Base-by-base conservation (phyloP, 2,888 invertebrate species). In the Hydriomena furcata region DNA sequence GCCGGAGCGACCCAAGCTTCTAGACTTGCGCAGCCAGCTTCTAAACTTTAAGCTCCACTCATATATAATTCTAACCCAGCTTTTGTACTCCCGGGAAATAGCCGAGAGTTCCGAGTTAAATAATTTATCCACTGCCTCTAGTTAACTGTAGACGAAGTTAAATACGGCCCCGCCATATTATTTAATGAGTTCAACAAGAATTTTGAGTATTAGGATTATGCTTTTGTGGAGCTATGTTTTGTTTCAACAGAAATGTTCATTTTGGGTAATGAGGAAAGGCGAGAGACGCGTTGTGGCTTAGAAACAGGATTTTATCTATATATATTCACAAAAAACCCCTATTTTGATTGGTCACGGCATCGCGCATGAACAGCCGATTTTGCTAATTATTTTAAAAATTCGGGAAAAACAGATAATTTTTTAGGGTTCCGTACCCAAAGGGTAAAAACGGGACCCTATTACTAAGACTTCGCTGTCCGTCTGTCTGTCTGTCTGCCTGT, bases 1-100 rank as follows among this genome's bases (percentile, higher is more conserved):
- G 44, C 45, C 49, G 62, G 7, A 36, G 23, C 63, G 67, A 68
- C 76, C 87, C 78, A 86, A 89, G 88, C 89, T 88, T 89, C 88
- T 88, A 88, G 85, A 90, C 88, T 89, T 89, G 88, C 84, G 87
- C 77, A 77, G 76, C 68, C 76, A 74, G 88, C 86, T 84, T 84
- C 90, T 88, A 89, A 89, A 89, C 88, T 90, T 90, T 88, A 90
- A 90, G 87, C 89, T 84, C 73, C 63, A 70, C 84, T 89, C 88
- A 90, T 90, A 85, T 85, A 88, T 90, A 84, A 90, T 90, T 90
- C 89, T 87, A 84, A 86, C 77, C 79, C 79, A 82, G 86, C 86
- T 86, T 89, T 89, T 85, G 86, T 85, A 77, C 88, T 84, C 75
- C 65, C 65, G 88, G 89, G 89, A 87, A 87, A 87, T 87, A 82